Base-by-base conservation (phyloP, 2,888 invertebrate genomes). In the Agonopterix arenella region DNA sequence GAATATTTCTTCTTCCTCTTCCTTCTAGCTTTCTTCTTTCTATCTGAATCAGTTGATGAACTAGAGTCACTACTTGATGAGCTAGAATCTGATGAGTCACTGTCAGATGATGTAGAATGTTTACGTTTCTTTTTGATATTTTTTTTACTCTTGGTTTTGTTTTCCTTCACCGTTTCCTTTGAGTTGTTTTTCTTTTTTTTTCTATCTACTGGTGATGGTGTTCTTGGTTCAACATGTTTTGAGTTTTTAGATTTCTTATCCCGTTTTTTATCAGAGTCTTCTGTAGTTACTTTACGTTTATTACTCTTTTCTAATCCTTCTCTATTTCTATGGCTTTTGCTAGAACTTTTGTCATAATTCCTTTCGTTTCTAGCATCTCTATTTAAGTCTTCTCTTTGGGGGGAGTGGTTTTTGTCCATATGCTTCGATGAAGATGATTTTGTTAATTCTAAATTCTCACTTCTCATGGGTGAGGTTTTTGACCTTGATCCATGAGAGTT, bases 101-200 rank as follows among this genome's bases (percentile, higher is more conserved):
- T 76, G 1, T 80, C 80, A 28, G 86, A 80, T 37, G 83, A 77
- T 41, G 83, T 80, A 36, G 85, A 84, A n/a, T 57, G 58, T 62
- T 80, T 82, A 41, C 81, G 76, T 60, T 76, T 82, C 56, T 72
- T 61, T 51, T 55, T 58, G 10, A 8, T 42, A 47, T 45, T 49
- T n/a, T 42, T 61, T 47, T 62, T 68, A 11, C 58, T 52, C 57
- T 52, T 53, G 54, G 56, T 60, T 58, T 55, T 59, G 55, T 43
- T 54, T 57, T 58, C 50, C 52, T 50, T 58, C 46, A 50, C 42
- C 42, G 55, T 54, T 64, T 36, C 52, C 56, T 51, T 62, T 54
- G 54, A 49, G 8, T 50, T 44, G 46, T 53, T 55, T 48, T 44
- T 40, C 11, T 46, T 54, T 45, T 51, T 54, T 28, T 47, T 48